Conservation (phyloP, 2,113 vertebrate genomes). For the Copsychus sechellarum region DNA sequence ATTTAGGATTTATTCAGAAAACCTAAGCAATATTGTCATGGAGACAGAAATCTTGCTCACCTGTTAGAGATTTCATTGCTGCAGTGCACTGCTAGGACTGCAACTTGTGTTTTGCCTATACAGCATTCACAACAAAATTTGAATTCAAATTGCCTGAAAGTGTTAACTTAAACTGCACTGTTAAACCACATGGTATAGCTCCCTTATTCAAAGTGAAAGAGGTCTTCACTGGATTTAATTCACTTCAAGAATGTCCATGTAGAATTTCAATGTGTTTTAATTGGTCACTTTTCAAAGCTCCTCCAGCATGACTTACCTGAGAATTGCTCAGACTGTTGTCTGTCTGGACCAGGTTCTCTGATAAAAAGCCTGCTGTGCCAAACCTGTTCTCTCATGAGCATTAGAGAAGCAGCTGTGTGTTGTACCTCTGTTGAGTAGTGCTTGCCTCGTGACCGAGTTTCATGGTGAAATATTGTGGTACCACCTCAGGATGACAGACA, state of each 20-base stretch:
- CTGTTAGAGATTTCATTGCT: neutral
- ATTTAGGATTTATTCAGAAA: slow-evolving; percentile 10
- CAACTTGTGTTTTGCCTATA: neutral
- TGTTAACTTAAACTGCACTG: neutral
- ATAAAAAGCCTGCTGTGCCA: neutral
- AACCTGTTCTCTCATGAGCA: neutral
- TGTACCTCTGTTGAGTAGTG: neutral
- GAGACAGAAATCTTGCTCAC: slow-evolving; percentile 20
- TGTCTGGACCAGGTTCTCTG: neutral
- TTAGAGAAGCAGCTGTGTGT: neutral
- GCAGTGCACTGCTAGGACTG: neutral
- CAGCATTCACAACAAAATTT: neutral
- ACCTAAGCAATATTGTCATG: slow-evolving; percentile 18
- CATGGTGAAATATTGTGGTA: accelerated
- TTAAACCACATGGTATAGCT: neutral
- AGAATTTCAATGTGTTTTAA: neutral
- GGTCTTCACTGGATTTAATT: neutral
- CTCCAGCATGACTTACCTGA: neutral
- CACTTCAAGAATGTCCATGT: neutral
- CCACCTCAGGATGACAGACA: neutral
- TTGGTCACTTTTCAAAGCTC: neutral
- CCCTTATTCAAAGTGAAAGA: neutral
- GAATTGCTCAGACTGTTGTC: neutral
- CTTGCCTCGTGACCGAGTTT: neutral
- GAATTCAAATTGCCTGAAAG: neutral